Percentiles rank a stretch among this genome's conserved stretches.
phyloP scores from a whole-genome alignment of 92 coral and sea anemone species.

The Zoanthus sociatus region DNA sequence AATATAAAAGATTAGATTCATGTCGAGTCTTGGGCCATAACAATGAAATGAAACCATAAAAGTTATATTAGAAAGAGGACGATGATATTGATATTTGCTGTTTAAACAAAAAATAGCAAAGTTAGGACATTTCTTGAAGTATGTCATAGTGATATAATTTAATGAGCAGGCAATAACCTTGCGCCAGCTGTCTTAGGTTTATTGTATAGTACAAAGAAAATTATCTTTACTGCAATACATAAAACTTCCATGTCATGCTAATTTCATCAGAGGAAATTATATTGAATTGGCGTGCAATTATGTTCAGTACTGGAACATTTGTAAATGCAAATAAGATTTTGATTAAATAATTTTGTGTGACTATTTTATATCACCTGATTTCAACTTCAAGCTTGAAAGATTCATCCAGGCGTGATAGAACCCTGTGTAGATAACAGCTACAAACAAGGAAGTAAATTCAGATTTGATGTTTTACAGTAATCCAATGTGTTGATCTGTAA shows the following conservation, averaged over 20 bases:
- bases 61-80: not conserved
- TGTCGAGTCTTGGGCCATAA: not conserved
- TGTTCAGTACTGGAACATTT: not conserved
- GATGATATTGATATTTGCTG: not conserved
- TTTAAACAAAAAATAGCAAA: not conserved
- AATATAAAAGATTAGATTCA: not conserved
- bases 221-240: not conserved
- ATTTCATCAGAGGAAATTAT: not conserved
- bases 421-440: not conserved
- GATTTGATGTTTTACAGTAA: not conserved
- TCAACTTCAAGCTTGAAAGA: not conserved
- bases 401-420: not conserved
- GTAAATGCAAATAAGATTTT: not conserved
- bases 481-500: not conserved
- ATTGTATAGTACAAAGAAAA: not conserved
- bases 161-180: not conserved
- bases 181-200: not conserved
- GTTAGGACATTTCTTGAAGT: not conserved
- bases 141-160: not conserved
- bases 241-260: not conserved
- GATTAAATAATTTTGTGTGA: not conserved
- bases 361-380: not conserved
- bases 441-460: not conserved
- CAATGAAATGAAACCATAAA: not conserved
- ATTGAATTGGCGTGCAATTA: not conserved